These are phyloP conservation scores for Strigamia transsilvanica DNA, from an alignment of 2,888 invertebrate genomes.

Conservation along the genomic window DNA sequence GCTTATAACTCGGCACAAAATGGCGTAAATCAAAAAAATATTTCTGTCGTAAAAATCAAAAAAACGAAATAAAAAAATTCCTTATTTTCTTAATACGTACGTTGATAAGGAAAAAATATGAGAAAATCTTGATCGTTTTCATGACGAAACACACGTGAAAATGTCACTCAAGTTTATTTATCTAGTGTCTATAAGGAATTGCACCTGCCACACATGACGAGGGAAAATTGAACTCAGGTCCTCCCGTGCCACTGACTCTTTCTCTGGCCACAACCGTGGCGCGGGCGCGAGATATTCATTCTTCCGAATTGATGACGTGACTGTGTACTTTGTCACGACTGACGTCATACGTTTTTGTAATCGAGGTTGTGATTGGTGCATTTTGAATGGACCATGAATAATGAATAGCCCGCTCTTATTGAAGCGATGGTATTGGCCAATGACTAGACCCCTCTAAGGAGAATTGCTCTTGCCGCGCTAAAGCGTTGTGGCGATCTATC, in stretches of 20 bases:
- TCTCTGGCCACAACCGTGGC: no score
- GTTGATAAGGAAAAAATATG: no score
- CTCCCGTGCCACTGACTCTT: no score
- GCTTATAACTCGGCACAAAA: neutral
- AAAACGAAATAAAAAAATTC: neutral
- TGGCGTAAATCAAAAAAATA: neutral
- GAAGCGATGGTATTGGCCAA: constrained; percentile 46
- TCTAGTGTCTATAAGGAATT: no score
- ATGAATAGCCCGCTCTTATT: constrained; percentile 51
- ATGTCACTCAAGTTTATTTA: no score
- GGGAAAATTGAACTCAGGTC: no score
- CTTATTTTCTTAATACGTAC: no score
- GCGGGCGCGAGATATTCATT: neutral
- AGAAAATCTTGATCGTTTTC: no score
- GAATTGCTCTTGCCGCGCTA: constrained; percentile 50
- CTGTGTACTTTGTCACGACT: neutral
- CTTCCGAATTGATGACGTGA: constrained; percentile 23
- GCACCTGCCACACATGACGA: no score
- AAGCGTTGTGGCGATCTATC: constrained; percentile 52
- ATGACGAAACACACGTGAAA: no score
- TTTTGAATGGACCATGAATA: constrained; percentile 51
- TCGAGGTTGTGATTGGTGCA: neutral
- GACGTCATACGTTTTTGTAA: constrained; percentile 34
- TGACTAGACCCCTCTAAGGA: constrained; percentile 54
- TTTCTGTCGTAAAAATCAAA: no score